These are phyloP conservation scores for Gila orcuttii DNA, from an alignment of 2,113 vertebrate species.

Conservation along the genomic window DNA sequence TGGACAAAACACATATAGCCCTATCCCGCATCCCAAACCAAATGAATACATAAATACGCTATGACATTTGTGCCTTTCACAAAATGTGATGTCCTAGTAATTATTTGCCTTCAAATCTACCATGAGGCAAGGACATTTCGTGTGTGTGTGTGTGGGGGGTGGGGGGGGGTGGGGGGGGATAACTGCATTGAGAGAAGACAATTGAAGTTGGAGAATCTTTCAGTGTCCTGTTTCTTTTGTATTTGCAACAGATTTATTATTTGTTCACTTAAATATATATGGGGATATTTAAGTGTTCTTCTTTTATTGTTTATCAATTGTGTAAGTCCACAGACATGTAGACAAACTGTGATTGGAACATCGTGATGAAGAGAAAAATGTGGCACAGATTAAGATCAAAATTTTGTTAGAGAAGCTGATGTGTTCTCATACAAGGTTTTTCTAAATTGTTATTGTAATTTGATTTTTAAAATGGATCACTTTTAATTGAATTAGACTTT, in stretches of 20 bases:
- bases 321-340: neutral
- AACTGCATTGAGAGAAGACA: conserved; percentile 46
- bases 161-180: no score
- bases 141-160: conserved; percentile 8
- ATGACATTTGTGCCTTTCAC: neutral
- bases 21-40: neutral
- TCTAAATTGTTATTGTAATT: neutral
- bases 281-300: conserved; percentile 18
- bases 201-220: conserved; percentile 34
- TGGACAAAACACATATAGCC: neutral
- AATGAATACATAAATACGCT: neutral
- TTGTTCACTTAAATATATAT: neutral
- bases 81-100: neutral
- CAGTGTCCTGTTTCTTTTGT: conserved; percentile 27
- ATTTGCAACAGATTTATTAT: conserved; percentile 31
- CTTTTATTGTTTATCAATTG: conserved; percentile 22
- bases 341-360: neutral
- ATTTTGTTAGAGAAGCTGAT: neutral
- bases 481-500: conserved; percentile 4
- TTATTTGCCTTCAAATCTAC: conserved; percentile 50
- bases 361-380: neutral
- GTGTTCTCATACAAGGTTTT: neutral
- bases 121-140: neutral
- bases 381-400: neutral
- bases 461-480: neutral